These are phyloP conservation scores for Drosophila lacicola DNA, from an alignment of 2,888 invertebrate species.

Conservation along the genomic window DNA sequence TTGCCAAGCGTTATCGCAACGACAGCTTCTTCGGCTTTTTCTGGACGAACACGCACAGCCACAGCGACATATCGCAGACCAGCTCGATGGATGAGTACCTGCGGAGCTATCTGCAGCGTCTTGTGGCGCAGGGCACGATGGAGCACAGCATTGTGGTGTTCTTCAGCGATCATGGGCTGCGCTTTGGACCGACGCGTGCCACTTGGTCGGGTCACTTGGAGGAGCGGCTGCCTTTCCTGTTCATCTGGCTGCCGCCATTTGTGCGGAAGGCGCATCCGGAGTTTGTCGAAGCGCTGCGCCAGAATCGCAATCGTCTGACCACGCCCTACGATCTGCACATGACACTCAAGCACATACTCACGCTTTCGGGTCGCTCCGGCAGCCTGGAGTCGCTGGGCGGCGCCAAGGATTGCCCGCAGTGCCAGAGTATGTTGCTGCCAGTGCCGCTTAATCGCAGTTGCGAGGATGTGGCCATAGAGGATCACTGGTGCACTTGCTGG, in stretches of 20 bases:
- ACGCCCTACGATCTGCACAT: conserved; percentile 92
- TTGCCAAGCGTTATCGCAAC: conserved; percentile 88
- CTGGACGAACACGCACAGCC: conserved; percentile 92
- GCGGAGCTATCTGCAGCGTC: conserved; percentile 87
- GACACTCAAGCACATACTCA: conserved; percentile 89
- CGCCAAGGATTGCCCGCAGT: conserved; percentile 87
- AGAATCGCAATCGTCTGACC: conserved; percentile 89
- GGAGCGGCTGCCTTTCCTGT: conserved; percentile 91
- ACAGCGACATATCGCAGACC: conserved; percentile 89
- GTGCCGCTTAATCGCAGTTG: conserved; percentile 89
- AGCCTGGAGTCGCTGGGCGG: conserved; percentile 53
- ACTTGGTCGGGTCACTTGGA: conserved; percentile 91
- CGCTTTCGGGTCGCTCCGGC: conserved; percentile 85
- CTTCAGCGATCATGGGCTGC: conserved; percentile 92
- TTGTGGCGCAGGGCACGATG: conserved; percentile 87
- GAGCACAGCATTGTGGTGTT: conserved; percentile 90
- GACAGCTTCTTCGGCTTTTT: conserved; percentile 90
- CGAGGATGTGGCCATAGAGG: conserved; percentile 88
- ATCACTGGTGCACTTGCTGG: conserved; percentile 92
- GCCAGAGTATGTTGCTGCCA: conserved; percentile 88
- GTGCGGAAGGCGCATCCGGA: conserved; percentile 87
- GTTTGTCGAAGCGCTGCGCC: conserved; percentile 86
- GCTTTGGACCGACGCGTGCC: conserved; percentile 90
- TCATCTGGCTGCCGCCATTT: conserved; percentile 88
- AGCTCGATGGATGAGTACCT: conserved; percentile 89